Evolutionary conservation across 2,888 invertebrate species (phyloP), one percentile per base, ranked within the genome.

Genomic region (Sturmia bella): DNA sequence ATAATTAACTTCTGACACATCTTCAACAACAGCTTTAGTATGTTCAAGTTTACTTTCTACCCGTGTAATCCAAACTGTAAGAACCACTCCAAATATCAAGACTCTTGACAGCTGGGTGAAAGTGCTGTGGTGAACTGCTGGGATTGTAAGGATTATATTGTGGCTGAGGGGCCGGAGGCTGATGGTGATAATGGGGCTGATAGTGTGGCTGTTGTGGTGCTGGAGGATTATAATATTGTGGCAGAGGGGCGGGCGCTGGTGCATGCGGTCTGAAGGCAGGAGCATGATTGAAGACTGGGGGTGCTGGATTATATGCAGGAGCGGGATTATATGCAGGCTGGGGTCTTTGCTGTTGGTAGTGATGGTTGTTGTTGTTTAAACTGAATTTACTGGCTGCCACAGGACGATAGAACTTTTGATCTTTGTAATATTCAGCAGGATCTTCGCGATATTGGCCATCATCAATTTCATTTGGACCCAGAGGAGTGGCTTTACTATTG

Each of bases 391-490:
- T 91, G n/a, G 89, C 87, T 3, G 89, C 85, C 39, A 88, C 82
- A 15, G 88, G 88, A 13, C 89, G 94, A 91, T 92, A 94, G 66
- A 63, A 89, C 84, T 93, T 93, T 9, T 95, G 94, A 87, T 95
- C 94, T 84, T 93, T 93, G 89, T 95, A 95, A 91, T 96, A 96
- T 80, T 95, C 93, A 80, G 93, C 93, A 0, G 96, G 96, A 89
- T 96, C 96, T 88, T 96, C 96, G 56, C 96, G 92, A 90, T 96
- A 96, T 87, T 96, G 96, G 0, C 96, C 96, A 87, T 96, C 96
- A 87, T 96, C 96, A 87, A 95, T 94, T 87, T 95, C 94, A 52
- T 92, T 91, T 9, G 89, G 90, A n/a, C 88, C 91, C 75, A 92
- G 85, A 0, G 93, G 93, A 73, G 91, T 89, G 0, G 91, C 91